Conservation (phyloP, 2,797 vertebrate species). For the Tachyglossus aculeatus region DNA sequence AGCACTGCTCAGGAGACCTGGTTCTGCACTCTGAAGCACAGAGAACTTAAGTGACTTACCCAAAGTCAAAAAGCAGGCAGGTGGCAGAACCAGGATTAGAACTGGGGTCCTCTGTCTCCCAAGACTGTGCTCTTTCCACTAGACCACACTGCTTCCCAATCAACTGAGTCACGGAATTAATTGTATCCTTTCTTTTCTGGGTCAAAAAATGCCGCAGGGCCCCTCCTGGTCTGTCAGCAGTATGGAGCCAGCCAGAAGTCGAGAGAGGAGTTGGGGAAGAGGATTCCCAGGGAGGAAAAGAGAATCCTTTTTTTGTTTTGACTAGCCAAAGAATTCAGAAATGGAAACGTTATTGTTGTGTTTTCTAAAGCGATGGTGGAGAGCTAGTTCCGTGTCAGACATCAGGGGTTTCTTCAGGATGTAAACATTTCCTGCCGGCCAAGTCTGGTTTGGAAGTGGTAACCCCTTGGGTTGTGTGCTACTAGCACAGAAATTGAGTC, state of each 20-base stretch:
- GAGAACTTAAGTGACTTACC: too few relatives aligned
- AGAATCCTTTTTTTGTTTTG: constrained; percentile 37
- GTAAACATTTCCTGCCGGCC: constrained; percentile 69
- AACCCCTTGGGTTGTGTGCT: constrained; percentile 64
- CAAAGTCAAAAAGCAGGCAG: too few relatives aligned
- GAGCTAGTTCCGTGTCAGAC: constrained; percentile 44
- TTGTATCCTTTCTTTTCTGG: not conserved
- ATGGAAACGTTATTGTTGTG: constrained; percentile 16
- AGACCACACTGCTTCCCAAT: too few relatives aligned
- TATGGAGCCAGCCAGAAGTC: constrained; percentile 12
- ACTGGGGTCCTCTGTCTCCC: too few relatives aligned
- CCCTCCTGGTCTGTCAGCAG: constrained; percentile 3
- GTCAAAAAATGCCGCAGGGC: not conserved
- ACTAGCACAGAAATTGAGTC: constrained; percentile 63
- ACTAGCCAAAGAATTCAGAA: constrained; percentile 17
- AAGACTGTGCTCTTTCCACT: too few relatives aligned
- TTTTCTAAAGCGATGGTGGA: constrained; percentile 32
- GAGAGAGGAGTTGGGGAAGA: not conserved
- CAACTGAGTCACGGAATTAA: too few relatives aligned
- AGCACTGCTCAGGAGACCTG: too few relatives aligned
- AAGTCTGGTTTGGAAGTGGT: constrained; percentile 71
- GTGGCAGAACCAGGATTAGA: too few relatives aligned
- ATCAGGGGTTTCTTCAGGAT: constrained; percentile 64
- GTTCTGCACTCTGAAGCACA: too few relatives aligned
- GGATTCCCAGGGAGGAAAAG: constrained; percentile 18